Evolutionary conservation across 2,888 invertebrate species (phyloP), one percentile per base, ranked within the genome.

Genomic region (Philopedon plagiatum): DNA sequence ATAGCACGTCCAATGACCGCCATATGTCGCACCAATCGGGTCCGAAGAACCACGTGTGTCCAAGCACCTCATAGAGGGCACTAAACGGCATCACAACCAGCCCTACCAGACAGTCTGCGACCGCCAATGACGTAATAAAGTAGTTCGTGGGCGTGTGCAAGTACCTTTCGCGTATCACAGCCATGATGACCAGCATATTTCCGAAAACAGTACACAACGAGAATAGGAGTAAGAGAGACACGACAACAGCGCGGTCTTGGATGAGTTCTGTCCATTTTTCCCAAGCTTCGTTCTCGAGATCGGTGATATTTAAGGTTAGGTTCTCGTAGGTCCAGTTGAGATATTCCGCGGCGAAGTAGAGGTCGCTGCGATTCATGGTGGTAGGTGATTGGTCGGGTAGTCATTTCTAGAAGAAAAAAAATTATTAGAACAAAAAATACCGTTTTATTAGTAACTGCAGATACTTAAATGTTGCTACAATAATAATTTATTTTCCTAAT

Each of bases 31-130:
- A 99, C 95, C 97, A 97, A 80, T 95, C 94, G 1, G 93, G 91
- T 3, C 98, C 98, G 83, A 97, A 98, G 78, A 96, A 92, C 98
- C 98, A 98, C 21, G 92, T 93, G 80, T 95, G 94, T 80, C 94
- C 94, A 26, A 95, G 87, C 11, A 95, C 93, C 86, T 97, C 96
- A 83, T 96, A 95, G 11, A 96, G 88, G 0, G 96, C 96, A 75
- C 95, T 95, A 85, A 99, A 97, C 0, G 99, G 99, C 99, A 99
- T 99, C 58, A 99, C 99, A 2, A 98, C 95, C 57, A 97, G 87
- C 0, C 99, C 99, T 3, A 99, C 98, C 49, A 99, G 88, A 79
- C 98, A 96, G 84, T 99, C 99, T 0, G 99, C 98, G 21, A 97
- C 95, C 0, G 99, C 99, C 75, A 99, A 86, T 11, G 98, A 98